Evolutionary conservation across 2,888 invertebrate species (phyloP).

Genomic region (Sminthurides aquaticus): DNA sequence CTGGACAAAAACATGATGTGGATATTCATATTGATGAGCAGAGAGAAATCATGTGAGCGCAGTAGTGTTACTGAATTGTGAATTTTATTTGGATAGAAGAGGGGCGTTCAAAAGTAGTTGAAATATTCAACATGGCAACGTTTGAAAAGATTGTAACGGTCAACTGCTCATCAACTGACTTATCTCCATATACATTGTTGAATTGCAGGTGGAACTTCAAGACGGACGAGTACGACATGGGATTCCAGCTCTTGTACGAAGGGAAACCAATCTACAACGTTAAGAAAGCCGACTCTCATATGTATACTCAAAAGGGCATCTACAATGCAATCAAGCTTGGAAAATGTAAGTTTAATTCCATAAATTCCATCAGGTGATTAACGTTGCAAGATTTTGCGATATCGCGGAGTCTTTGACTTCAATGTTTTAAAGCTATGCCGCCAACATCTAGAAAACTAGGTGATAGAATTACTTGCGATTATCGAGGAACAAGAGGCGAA

Average conservation of each 20-base stretch:
- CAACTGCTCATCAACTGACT: too few species aligned
- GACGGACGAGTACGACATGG: conserved; percentile 14
- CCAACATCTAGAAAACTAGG: too few species aligned
- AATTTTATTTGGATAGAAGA: background rate
- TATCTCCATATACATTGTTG: background rate
- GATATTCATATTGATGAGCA: conserved; percentile 3
- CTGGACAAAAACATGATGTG: conserved; percentile 9
- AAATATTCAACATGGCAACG: too few species aligned
- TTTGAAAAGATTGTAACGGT: too few species aligned
- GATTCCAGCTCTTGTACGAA: conserved; percentile 4
- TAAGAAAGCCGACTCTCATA: conserved; percentile 12
- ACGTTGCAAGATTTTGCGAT: too few species aligned
- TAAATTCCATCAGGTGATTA: too few species aligned
- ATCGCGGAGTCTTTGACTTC: too few species aligned
- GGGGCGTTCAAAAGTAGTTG: too few species aligned
- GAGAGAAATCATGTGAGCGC: background rate
- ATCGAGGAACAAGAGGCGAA: too few species aligned
- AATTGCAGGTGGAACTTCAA: conserved; percentile 19
- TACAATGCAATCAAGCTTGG: background rate
- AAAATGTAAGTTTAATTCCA: conserved; percentile 12
- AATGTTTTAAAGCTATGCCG: too few species aligned
- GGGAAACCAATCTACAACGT: background rate
- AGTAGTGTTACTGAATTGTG: background rate
- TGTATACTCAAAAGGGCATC: conserved; percentile 7
- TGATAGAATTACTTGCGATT: too few species aligned